Evolutionary conservation across 2,888 invertebrate genomes (phyloP), one percentile per base, ranked within the genome.

Genomic region (Pinctada fucata): DNA sequence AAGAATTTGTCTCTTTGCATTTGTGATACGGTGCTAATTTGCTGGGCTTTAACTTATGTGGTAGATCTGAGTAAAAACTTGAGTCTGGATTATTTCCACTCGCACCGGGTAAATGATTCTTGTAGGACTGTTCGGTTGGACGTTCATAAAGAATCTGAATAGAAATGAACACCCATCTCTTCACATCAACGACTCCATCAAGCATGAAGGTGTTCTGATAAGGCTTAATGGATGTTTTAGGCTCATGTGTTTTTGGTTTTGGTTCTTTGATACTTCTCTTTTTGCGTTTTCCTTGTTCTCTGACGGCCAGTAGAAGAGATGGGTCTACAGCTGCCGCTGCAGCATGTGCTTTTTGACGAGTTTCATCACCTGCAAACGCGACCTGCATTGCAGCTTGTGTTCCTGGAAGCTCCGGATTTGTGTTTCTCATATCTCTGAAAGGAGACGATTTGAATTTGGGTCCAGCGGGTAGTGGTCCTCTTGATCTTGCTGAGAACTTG

Each of bases 91-190:
- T 31, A 3, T 73, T 69, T 48, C 72, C 67, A 8, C 82, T 58
- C 2, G 51, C 68, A 2, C 85, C 85, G 45, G 82, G 80, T 31
- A 52, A 58, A 10, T 85, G 79, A 0, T 84, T 84, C 63, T 79
- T 81, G 6, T 84, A 85, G 2, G 67, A 31, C 64, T 80, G 78
- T 66, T 83, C 84, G 2, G 82, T 82, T 5, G 88, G 84, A 52
- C 88, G 66, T 50, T 72, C 67, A 13, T 84, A 81, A 67, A 87
- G 76, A 45, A 89, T 77, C 74, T 84, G 83, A 0, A 88, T 83
- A 0, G 89, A 86, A 3, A 89, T 75, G 78, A 83, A 87, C 2
- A 79, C 85, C 89, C 89, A 89, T 47, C 81, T 69, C 63, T 80
- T 83, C 2, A 83, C 78, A 66, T 87, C 87, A 52, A 85, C 84